Conservation (phyloP, 2,797 vertebrate genomes). For the Lindbergichthys nudifrons region DNA sequence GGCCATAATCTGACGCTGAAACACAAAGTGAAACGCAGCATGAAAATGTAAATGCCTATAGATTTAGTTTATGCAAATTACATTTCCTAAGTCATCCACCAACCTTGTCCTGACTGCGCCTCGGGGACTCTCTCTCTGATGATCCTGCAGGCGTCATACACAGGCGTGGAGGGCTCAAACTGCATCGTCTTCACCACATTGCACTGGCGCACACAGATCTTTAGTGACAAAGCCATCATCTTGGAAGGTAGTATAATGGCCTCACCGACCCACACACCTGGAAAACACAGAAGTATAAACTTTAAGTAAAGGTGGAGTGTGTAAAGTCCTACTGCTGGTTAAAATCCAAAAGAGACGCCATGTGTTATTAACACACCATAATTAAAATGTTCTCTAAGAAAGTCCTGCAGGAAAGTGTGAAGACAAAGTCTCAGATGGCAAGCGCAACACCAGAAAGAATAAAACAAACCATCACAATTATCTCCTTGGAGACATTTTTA, state of each 20-base stretch:
- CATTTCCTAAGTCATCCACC: constrained; percentile 35
- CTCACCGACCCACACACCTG: constrained; percentile 76
- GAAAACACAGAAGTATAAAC: constrained; percentile 25
- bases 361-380: constrained; percentile 17
- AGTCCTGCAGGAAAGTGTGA: constrained; percentile 12
- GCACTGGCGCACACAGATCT: constrained; percentile 98
- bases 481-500: constrained; percentile 47
- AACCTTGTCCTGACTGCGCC: constrained; percentile 96
- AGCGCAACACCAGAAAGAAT: constrained; percentile 12
- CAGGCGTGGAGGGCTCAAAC: constrained; percentile 95
- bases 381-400: constrained; percentile 39
- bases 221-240: constrained; percentile 97
- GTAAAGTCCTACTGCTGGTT: not conserved
- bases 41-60: constrained; percentile 21
- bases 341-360: constrained; percentile 2
- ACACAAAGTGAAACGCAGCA: constrained; percentile 43
- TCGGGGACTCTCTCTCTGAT: constrained; percentile 96
- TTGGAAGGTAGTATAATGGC: constrained; percentile 72
- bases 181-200: constrained; percentile 99
- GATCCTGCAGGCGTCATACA: constrained; percentile 96
- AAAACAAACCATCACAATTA: constrained; percentile 52
- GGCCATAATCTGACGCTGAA: constrained; percentile 96
- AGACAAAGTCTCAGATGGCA: constrained; percentile 21
- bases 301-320: not conserved
- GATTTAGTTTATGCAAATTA: constrained; percentile 41